Percentiles rank a stretch among this genome's conserved stretches.
Evolutionary conservation across 2,797 vertebrate genomes (phyloP).

Genomic region (Tarsius wallacei): DNA sequence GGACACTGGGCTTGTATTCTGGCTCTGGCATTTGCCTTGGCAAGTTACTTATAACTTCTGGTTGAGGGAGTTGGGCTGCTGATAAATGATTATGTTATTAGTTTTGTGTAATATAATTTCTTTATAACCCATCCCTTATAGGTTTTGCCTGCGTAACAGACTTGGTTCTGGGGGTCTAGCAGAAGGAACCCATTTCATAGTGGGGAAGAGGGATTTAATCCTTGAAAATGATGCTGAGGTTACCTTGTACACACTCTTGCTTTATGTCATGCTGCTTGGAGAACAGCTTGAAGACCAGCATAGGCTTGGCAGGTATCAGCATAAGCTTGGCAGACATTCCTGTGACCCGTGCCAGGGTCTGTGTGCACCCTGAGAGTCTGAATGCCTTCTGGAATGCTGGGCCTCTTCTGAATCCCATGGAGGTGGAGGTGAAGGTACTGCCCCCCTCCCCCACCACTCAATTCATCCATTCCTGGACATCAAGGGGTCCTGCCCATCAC

Average conservation of each 20-base stretch:
- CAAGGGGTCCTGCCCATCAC: background rate
- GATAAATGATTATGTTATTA: background rate
- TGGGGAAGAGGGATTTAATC: background rate
- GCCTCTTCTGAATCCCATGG: background rate
- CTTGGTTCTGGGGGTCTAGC: background rate
- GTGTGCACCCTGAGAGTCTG: background rate
- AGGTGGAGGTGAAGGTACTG: background rate
- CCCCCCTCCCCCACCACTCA: rapidly evolving
- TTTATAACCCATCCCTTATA: background rate
- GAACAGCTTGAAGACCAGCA: background rate
- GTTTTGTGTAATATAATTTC: background rate
- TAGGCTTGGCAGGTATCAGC: background rate
- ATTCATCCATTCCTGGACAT: background rate
- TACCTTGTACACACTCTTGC: background rate
- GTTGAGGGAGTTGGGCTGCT: background rate
- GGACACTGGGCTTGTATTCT: background rate
- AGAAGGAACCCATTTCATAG: background rate
- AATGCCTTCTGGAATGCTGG: background rate
- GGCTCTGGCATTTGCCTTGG: background rate
- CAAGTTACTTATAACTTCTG: background rate
- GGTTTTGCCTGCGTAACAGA: background rate
- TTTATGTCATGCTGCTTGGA: background rate
- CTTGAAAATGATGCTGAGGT: background rate
- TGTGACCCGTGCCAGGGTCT: background rate
- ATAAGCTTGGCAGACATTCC: background rate